A percentile compares a stretch with the other conserved stretches of the same genome.
Conservation (phyloP, 2,113 vertebrate species). For the Orthonyx spaldingii region DNA sequence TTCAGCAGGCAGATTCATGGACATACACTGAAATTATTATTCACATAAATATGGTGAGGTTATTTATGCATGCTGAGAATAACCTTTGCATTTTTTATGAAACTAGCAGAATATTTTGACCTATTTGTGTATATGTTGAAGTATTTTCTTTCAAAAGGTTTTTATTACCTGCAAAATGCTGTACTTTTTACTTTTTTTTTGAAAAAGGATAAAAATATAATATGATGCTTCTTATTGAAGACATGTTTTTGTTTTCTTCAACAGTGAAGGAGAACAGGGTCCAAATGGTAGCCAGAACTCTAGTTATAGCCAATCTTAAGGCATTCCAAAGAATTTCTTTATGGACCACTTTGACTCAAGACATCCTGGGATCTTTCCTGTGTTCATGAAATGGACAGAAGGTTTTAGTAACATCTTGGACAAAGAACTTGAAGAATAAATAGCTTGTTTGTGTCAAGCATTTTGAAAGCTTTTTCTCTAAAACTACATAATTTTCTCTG, state of each 20-base stretch:
- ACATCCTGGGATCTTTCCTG: slow-evolving; percentile 58
- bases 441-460: slow-evolving; percentile 78
- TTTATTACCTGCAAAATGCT: not conserved
- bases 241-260: slow-evolving; percentile 28
- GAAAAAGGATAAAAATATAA: not conserved
- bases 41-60: not conserved
- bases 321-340: slow-evolving; percentile 75
- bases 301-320: slow-evolving; percentile 95
- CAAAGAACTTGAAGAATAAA: slow-evolving; percentile 72
- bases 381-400: slow-evolving; percentile 64
- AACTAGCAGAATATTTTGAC: not conserved
- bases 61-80: not conserved
- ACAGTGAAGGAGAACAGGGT: slow-evolving; percentile 96
- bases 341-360: slow-evolving; percentile 77
- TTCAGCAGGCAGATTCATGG: not conserved
- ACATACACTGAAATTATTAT: not conserved
- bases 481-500: slow-evolving; percentile 66
- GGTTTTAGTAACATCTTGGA: slow-evolving; percentile 70
- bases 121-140: not conserved
- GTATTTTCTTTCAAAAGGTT: not conserved
- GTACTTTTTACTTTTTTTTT: not conserved
- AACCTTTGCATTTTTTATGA: not conserved
- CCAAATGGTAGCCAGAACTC: slow-evolving; percentile 98
- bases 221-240: not conserved
- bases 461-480: slow-evolving; percentile 74